Evolutionary conservation across 1,140 invertebrate genomes (phyloP).

Genomic region (Listronotus oregonensis): DNA sequence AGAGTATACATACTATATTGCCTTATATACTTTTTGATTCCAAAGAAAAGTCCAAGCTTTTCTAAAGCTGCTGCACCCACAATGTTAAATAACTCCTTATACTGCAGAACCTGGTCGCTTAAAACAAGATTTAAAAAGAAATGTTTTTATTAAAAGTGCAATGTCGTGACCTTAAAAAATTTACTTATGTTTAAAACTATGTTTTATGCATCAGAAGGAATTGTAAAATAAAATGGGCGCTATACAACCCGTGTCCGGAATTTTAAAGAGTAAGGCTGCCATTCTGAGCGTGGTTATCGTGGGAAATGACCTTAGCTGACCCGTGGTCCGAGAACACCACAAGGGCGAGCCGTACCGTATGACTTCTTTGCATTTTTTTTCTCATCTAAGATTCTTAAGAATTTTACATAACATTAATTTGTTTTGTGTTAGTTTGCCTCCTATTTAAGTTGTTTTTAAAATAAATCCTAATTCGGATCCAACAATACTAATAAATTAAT

Average conservation of each 20-base stretch:
- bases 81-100: too few species aligned
- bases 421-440: neutral
- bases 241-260: slow-evolving; percentile 31
- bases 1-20: too few species aligned
- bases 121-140: too few species aligned
- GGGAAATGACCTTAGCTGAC: slow-evolving; percentile 57
- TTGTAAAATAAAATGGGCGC: slow-evolving; percentile 24
- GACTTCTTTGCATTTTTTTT: slow-evolving; percentile 27
- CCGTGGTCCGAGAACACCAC: slow-evolving; percentile 37
- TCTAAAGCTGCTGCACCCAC: too few species aligned
- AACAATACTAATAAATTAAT: too few species aligned
- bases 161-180: too few species aligned
- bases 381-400: slow-evolving; percentile 13
- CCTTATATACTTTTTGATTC: too few species aligned
- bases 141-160: too few species aligned
- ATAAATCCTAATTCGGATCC: too few species aligned
- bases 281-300: slow-evolving; percentile 54
- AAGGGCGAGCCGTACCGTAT: slow-evolving; percentile 32
- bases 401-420: slow-evolving; percentile 19
- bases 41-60: too few species aligned
- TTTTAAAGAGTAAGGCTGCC: slow-evolving; percentile 50
- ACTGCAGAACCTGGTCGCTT: too few species aligned
- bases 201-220: slow-evolving; percentile 25
- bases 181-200: neutral
- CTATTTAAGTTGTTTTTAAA: too few species aligned